These are phyloP conservation scores for Calidris pugnax DNA, from an alignment of 2,113 vertebrate species.

Conservation along the genomic window DNA sequence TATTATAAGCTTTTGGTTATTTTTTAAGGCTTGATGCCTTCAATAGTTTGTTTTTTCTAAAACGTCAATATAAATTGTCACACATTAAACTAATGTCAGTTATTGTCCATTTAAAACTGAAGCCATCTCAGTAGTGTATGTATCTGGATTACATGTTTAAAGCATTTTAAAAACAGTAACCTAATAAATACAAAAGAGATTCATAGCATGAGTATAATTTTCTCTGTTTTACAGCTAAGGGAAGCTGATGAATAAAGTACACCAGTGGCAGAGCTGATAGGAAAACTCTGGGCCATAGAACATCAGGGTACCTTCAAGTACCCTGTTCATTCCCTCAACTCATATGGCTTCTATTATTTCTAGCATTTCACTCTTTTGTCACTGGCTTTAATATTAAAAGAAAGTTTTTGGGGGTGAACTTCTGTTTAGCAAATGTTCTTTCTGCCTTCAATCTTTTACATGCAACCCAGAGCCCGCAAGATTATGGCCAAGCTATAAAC, in stretches of 20 bases:
- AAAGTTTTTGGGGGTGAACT: background rate
- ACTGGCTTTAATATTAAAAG: conserved; percentile 19
- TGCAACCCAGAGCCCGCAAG: background rate
- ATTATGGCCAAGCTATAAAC: background rate
- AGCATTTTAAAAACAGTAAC: background rate
- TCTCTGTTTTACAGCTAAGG: background rate
- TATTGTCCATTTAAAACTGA: background rate
- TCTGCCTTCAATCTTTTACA: background rate
- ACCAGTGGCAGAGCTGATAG: background rate
- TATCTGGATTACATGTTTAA: background rate
- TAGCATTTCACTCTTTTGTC: conserved; percentile 13
- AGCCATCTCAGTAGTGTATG: background rate
- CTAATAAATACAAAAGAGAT: background rate
- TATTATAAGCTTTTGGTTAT: background rate
- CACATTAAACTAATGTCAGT: background rate
- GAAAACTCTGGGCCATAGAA: background rate
- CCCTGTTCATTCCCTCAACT: background rate
- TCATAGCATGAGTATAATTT: background rate
- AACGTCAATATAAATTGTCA: background rate
- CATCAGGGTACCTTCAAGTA: background rate
- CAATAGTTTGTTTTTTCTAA: background rate
- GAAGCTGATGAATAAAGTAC: background rate
- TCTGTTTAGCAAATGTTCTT: conserved; percentile 26
- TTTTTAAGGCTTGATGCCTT: background rate
- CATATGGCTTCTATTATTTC: background rate